Base-by-base conservation (phyloP, 2,888 invertebrate genomes). In the Eupithecia exiguata region DNA sequence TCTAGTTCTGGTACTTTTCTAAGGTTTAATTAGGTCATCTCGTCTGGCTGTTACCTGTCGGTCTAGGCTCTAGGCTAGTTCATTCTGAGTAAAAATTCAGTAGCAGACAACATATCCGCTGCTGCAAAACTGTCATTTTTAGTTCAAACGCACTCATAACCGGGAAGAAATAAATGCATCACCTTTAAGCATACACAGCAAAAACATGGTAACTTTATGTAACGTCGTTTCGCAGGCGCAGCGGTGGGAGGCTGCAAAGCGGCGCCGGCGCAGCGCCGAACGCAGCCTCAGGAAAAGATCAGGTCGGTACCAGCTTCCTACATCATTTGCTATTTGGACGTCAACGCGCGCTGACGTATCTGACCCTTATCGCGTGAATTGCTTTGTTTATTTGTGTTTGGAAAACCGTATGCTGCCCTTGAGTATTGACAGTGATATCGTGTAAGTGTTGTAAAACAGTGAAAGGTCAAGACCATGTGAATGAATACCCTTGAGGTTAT, bases 241-340 rank as follows among this genome's bases (percentile, higher is more conserved):
- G 90, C 88, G 87, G 91, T 89, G 91, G 93, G 92, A 88, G 92
- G 86, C 81, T 89, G 88, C 90, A 88, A 88, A 87, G 87, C 91
- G 91, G 87, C 91, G 91, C 92, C 85, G 77, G 87, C 91, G 89
- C 87, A 88, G 82, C 87, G 83, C 76, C 87, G 86, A 82, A 74
- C 86, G 81, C 88, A 88, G 87, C 88, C 91, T 87, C 91, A 90
- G 88, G 92, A 92, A 90, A 92, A 92, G 91, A 92, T 91, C 92
- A 92, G 93, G 88, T 88, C 79, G 75, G 85, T 87, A 85, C 81
- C 82, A 82, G 85, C 85, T 89, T 89, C 89, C 89, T 91, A 86
- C 84, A 83, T 85, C 92, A 93, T 89, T 92, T 89, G 89, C 87
- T 84, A 82, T 84, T 82, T 79, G 81, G 78, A 78, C 86, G 82